Conservation (phyloP, 30 jellyfish, hydroid and myxozoan genomes). For the Hydractinia echinata region DNA sequence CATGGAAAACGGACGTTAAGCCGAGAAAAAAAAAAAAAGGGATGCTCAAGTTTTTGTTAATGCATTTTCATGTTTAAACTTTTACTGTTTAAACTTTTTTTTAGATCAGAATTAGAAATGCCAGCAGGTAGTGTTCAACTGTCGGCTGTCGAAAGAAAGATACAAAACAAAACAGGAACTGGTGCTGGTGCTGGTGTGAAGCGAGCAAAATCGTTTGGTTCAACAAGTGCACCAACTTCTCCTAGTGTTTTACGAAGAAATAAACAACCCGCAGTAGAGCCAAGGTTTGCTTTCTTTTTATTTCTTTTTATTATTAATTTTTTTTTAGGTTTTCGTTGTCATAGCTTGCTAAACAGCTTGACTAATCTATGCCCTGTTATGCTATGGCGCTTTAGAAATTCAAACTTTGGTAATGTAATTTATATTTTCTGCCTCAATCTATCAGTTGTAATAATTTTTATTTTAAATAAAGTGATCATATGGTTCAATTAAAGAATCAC, state of each 20-base stretch:
- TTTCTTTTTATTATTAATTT: background rate
- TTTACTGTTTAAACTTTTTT: background rate
- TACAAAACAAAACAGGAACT: slow-evolving; percentile 20
- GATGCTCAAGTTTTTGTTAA: too few relatives aligned
- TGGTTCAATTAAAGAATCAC: too few relatives aligned
- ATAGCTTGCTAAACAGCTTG: background rate
- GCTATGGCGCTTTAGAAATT: background rate
- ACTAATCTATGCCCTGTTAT: too few relatives aligned
- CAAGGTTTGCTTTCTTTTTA: slow-evolving; percentile 16
- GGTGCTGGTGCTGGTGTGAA: slow-evolving; percentile 33
- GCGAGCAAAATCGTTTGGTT: slow-evolving; percentile 33
- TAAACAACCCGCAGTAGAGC: slow-evolving; percentile 37
- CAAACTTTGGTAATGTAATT: too few relatives aligned
- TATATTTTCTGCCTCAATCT: too few relatives aligned
- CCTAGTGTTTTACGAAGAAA: slow-evolving; percentile 25
- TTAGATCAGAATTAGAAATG: slow-evolving; percentile 25
- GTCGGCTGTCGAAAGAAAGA: slow-evolving; percentile 29
- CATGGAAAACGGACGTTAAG: too few relatives aligned
- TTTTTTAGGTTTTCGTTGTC: background rate
- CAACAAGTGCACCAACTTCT: slow-evolving; percentile 43
- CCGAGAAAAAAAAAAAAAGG: too few relatives aligned
- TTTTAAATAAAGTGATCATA: too few relatives aligned
- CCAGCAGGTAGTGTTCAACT: slow-evolving; percentile 31
- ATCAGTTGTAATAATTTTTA: too few relatives aligned
- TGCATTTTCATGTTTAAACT: background rate